A percentile compares a stretch with the other conserved stretches of the same genome.
These are phyloP conservation scores for Hycleus cichorii DNA, from an alignment of 1,140 invertebrate genomes.

Conservation along the genomic window DNA sequence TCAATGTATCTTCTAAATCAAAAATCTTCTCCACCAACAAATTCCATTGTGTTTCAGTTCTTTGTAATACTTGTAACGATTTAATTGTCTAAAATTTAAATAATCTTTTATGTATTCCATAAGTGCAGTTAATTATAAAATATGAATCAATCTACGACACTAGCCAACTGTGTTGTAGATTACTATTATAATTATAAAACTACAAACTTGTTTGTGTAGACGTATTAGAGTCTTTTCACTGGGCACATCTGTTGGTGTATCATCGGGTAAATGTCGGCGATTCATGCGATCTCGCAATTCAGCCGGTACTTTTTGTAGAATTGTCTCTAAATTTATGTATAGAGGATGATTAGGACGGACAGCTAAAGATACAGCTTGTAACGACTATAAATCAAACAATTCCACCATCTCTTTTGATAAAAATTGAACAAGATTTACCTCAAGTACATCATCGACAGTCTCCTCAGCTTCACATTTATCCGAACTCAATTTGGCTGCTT, in stretches of 20 bases:
- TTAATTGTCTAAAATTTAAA: conserved; percentile 62
- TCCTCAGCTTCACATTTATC: conserved; percentile 97
- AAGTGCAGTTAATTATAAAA: too few species aligned
- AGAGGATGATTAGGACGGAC: conserved; percentile 62
- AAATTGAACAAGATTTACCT: conserved; percentile 50
- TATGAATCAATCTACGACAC: too few species aligned
- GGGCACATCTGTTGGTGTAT: conserved; percentile 61
- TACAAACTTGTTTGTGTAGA: conserved; percentile 62
- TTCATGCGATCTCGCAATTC: conserved; percentile 67
- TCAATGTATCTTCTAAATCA: conserved; percentile 79
- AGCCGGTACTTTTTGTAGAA: conserved; percentile 77
- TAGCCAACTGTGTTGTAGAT: too few species aligned
- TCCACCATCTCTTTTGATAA: background rate
- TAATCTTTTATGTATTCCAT: background rate
- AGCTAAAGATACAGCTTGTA: conserved; percentile 61
- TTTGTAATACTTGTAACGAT: conserved; percentile 77
- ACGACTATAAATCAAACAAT: conserved; percentile 48
- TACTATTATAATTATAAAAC: background rate
- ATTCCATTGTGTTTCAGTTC: conserved; percentile 90
- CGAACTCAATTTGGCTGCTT: conserved; percentile 92
- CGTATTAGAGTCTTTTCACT: conserved; percentile 75
- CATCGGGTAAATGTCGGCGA: conserved; percentile 54
- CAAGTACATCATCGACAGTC: conserved; percentile 87
- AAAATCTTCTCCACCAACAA: conserved; percentile 74
- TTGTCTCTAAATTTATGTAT: conserved; percentile 71